Conservation (phyloP, 2,888 invertebrate species). For the Rhodophaea formosa region DNA sequence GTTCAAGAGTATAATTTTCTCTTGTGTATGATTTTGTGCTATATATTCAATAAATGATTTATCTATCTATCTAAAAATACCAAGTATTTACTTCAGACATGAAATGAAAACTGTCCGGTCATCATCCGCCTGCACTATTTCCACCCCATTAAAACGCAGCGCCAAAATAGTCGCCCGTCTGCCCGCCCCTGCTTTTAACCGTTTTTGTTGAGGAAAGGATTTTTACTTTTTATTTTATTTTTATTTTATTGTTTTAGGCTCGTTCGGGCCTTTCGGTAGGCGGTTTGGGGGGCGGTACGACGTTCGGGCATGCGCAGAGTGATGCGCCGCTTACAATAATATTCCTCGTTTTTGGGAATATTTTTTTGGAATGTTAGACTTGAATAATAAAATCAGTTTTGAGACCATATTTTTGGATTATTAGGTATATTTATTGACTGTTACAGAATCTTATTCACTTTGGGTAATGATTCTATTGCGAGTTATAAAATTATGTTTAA, state of each 20-base stretch:
- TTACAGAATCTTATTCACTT: too few relatives aligned
- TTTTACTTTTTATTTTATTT: conserved; percentile 25
- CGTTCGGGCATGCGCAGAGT: conserved; percentile 30
- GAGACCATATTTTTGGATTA: not conserved
- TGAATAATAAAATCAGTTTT: not conserved
- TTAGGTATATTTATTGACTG: too few relatives aligned
- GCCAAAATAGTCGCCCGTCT: conserved; percentile 38
- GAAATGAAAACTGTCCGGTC: too few relatives aligned
- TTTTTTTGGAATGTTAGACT: not conserved
- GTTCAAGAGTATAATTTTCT: too few relatives aligned
- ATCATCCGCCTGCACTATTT: not conserved
- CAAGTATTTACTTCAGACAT: too few relatives aligned
- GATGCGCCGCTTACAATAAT: conserved; percentile 21
- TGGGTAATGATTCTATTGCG: too few relatives aligned
- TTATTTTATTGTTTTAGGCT: conserved; percentile 61
- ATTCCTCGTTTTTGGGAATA: conserved; percentile 23
- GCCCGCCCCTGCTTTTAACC: conserved; percentile 37
- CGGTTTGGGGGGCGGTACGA: conserved; percentile 65
- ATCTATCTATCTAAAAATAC: too few relatives aligned
- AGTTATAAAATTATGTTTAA: too few relatives aligned
- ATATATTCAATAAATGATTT: too few relatives aligned
- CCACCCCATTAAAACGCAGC: not conserved
- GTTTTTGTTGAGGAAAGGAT: conserved; percentile 56
- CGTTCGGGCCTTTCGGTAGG: conserved; percentile 74
- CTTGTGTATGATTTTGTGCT: too few relatives aligned